A percentile compares a stretch with the other conserved stretches of the same genome.
Conservation (phyloP, 1,140 invertebrate species). For the Panagrolaimus sp. region DNA sequence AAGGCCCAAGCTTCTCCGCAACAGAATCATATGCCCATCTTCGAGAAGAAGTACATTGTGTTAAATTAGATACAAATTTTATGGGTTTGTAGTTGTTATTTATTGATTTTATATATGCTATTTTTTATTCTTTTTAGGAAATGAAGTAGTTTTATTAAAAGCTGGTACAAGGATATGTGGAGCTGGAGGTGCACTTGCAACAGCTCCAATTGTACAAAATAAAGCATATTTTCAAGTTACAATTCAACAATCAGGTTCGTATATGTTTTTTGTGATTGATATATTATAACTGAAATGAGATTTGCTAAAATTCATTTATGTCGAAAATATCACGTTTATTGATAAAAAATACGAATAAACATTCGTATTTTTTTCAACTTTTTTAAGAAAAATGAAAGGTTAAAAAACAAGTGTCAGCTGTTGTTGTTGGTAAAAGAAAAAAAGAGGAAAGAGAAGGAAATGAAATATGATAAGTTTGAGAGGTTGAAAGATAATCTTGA, state of each 20-base stretch:
- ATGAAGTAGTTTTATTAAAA: constrained; percentile 95
- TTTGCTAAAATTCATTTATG: too few species aligned
- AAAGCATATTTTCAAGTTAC: constrained; percentile 97
- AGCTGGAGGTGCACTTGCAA: constrained; percentile 82
- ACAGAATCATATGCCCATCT: constrained; percentile 64
- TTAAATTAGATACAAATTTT: constrained; percentile 74
- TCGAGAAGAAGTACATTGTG: constrained; percentile 68
- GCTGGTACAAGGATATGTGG: constrained; percentile 89
- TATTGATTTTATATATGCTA: too few species aligned
- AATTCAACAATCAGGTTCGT: neutral
- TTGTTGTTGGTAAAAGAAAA: too few species aligned
- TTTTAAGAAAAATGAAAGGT: too few species aligned
- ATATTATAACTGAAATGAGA: too few species aligned
- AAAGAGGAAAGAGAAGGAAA: too few species aligned
- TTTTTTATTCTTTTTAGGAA: constrained; percentile 65
- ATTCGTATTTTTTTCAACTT: too few species aligned
- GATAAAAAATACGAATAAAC: too few species aligned
- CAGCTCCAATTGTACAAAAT: constrained; percentile 86
- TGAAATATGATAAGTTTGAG: too few species aligned
- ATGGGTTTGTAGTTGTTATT: constrained; percentile 79
- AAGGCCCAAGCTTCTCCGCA: constrained; percentile 67
- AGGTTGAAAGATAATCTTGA: too few species aligned
- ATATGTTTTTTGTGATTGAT: neutral
- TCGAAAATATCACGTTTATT: too few species aligned
- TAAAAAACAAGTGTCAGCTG: too few species aligned